Base-by-base conservation (phyloP, 2,797 vertebrate species). In the Pitangus sulphuratus region DNA sequence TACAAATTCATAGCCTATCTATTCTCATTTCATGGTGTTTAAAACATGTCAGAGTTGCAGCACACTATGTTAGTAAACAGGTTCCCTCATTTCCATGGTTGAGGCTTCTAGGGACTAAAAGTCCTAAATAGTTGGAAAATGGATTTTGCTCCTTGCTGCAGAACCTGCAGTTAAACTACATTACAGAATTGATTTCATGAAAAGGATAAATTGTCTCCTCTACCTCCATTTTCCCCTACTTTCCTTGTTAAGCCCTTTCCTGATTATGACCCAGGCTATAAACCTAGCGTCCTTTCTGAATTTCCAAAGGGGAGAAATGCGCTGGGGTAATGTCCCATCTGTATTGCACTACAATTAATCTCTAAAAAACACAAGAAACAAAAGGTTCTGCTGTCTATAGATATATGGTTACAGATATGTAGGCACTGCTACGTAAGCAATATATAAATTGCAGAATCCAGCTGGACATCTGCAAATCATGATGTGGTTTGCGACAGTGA, bases 11-110 rank as follows among this genome's bases (percentile, higher is more conserved):
- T 85, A 96, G 45, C 60, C 72, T 80, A 93, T 56, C 64, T 87
- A 48, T 91, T 94, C 89, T 96, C 90, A 96, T 97, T 96, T 97
- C 86, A 94, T 5, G 25, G 93, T 44, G 25, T 69, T 97, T 92
- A 89, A 93, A 96, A 94, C 53, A 86, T 89, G 75, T 76, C 35
- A 20, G 78, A 92, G 62, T 61, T 71, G 84, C 7, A 95, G 70
- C 82, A 87, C 84, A 69, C 40, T 26, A 87, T 54, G 90, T 87
- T 92, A 76, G 94, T 96, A 96, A 97, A 96, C 86, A 84, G 40
- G 94, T 94, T 93, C 85, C 80, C 95, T 90, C 70, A 80, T 96
- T 93, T 94, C 75, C 76, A 87, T 45, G 68, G 80, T 45, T 48
- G 70, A 96, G 47, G 83, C 69, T 96, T 92, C 83, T 71, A 60